phyloP scores from a whole-genome alignment of 2,113 vertebrate species.

The Dromiciops gliroides region DNA sequence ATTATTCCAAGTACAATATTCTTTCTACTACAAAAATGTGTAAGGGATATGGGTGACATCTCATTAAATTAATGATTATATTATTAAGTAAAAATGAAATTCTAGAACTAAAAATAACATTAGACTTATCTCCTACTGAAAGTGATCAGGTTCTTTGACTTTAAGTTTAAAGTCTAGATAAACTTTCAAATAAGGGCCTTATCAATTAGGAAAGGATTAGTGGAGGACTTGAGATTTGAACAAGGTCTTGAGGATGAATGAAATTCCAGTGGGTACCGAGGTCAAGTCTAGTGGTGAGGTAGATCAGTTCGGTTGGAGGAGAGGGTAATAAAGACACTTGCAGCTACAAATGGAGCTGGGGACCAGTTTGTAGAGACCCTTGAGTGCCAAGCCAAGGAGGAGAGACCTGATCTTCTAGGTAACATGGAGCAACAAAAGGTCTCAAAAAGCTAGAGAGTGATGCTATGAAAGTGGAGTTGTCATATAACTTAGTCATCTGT shows the following conservation, averaged over 20 bases:
- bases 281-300: not conserved
- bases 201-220: not conserved
- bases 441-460: constrained; percentile 1
- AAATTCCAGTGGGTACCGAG: not conserved
- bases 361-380: not conserved
- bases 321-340: not conserved
- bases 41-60: constrained; percentile 13
- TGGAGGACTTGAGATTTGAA: not conserved
- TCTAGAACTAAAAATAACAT: constrained; percentile 4
- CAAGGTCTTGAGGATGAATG: constrained; percentile 3
- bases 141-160: not conserved
- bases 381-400: not conserved
- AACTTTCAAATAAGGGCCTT: not conserved
- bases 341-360: not conserved
- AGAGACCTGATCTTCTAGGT: constrained; percentile 7
- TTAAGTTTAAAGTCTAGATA: constrained; percentile 39
- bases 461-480: constrained; percentile 10
- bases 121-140: not conserved
- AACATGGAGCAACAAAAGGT: not conserved
- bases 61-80: constrained; percentile 9
- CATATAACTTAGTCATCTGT: not conserved
- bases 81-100: constrained; percentile 22
- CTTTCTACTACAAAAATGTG: constrained; percentile 8
- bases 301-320: not conserved
- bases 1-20: not conserved